Percentiles rank a stretch among this genome's conserved stretches.
Evolutionary conservation across 2,797 vertebrate species (phyloP).

Genomic region (Micromesistius poutassou): DNA sequence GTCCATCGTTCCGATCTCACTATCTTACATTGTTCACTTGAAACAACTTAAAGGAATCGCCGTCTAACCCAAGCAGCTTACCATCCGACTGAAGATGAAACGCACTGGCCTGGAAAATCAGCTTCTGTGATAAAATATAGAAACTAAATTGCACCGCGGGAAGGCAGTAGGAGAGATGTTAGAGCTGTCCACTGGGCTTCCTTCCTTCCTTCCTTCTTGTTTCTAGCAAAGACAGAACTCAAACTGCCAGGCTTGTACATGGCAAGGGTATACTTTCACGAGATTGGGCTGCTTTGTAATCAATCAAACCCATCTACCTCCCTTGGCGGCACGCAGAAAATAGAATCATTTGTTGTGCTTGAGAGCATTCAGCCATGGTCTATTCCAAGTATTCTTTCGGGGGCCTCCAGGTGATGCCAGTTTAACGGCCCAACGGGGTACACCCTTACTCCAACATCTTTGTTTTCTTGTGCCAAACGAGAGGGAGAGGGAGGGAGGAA

Average conservation of each 20-base stretch:
- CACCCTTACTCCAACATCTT: neutral
- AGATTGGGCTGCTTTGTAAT: conserved; percentile 44
- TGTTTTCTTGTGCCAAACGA: conserved; percentile 57
- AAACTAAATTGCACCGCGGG: neutral
- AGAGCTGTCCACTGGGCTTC: neutral
- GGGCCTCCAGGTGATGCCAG: neutral
- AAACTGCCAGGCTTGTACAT: neutral
- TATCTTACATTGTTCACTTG: neutral
- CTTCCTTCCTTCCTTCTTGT: neutral
- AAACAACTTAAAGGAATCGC: neutral
- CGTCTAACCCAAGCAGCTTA: neutral
- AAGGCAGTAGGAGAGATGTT: neutral
- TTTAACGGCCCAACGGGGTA: neutral
- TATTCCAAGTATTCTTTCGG: neutral
- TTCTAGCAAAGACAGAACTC: neutral
- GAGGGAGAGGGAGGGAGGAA: neutral
- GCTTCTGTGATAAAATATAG: neutral
- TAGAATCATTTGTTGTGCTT: conserved; percentile 5
- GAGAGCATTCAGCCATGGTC: neutral
- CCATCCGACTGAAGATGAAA: neutral
- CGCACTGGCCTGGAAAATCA: neutral
- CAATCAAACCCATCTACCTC: conserved; percentile 59
- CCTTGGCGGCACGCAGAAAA: conserved; percentile 37
- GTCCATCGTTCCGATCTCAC: neutral
- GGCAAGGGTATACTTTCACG: conserved; percentile 2